Evolutionary conservation across 2,888 invertebrate genomes (phyloP).

Genomic region (Oxyscelio sp.): DNA sequence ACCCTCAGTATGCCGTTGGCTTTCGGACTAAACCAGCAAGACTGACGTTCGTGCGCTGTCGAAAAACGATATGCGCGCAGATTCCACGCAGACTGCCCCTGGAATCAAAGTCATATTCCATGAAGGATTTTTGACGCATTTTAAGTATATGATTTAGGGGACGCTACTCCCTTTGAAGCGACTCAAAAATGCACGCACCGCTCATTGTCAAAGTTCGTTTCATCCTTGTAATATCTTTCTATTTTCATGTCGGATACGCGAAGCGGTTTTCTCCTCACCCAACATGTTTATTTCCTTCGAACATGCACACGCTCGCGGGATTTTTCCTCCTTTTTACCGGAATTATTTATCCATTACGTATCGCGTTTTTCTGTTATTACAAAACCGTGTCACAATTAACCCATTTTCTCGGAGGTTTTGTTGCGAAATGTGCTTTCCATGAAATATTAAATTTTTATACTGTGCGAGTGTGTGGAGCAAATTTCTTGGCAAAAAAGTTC

Average conservation of each 20-base stretch:
- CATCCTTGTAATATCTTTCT: slow-evolving; percentile 2
- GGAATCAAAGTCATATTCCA: slow-evolving; percentile 11
- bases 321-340: slow-evolving; percentile 3
- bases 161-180: background rate
- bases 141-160: slow-evolving; percentile 2
- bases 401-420: slow-evolving; percentile 17
- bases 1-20: too few species aligned
- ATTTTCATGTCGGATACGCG: background rate
- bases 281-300: background rate
- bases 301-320: background rate
- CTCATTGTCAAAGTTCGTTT: background rate
- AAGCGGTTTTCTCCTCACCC: slow-evolving; percentile 3
- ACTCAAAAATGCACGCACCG: background rate
- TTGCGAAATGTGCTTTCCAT: slow-evolving; percentile 4
- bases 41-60: too few species aligned
- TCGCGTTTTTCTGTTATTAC: slow-evolving; percentile 32
- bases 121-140: slow-evolving; percentile 9
- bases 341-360: slow-evolving; percentile 37
- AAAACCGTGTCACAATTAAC: slow-evolving; percentile 50
- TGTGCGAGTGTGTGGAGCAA: too few species aligned
- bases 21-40: too few species aligned
- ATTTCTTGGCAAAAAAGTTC: slow-evolving; percentile 20
- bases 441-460: slow-evolving; percentile 39
- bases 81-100: slow-evolving; percentile 11
- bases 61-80: slow-evolving; percentile 22